Base-by-base conservation (phyloP, 2,888 invertebrate species). In the Eilema sororculum region DNA sequence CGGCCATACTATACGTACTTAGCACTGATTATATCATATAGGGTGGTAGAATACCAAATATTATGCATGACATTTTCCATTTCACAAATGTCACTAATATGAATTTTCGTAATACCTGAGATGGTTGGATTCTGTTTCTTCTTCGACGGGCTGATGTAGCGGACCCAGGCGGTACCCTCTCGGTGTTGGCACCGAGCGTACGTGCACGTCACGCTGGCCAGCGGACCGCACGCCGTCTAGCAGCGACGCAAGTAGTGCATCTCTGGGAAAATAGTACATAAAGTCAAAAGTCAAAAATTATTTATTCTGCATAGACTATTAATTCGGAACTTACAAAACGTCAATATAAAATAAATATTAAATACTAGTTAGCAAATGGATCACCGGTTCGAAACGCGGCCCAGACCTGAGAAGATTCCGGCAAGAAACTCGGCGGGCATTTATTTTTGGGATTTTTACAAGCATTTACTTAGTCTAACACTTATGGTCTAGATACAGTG, bases 151-250 rank as follows among this genome's bases (percentile, higher is more conserved):
- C 75, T 98, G 97, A 87, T 97, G 97, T 69, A 99, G 96, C 10
- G 99, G 99, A 30, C 99, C 98, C 75, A 99, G 96, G 71, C 99
- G 96, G 87, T 97, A 97, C 0, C 98, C 98, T 73, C 99, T 96
- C 65, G 98, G 97, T 25, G 99, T 98, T 52, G 96, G 96, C 72
- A 96, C 96, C 95, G 99, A 98, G 72, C 98, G 97, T 22, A 99
- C 98, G 92, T 99, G 99, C 5, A 99, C 98, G 93, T 99, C 99
- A 85, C 98, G 97, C 92, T 99, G 99, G 0, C 99, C 99, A 56
- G 99, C 98, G 1, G 99, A 99, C 74, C 99, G 96, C 20, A 99
- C 99, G 52, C 99, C 99, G 93, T 99, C 99, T 81, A 99, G 92
- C 63, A 99, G 91, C 0, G 99, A 99, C 0, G 99, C 99, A 74